phyloP scores from a whole-genome alignment of 2,888 invertebrate genomes.

The Belgica antarctica region DNA sequence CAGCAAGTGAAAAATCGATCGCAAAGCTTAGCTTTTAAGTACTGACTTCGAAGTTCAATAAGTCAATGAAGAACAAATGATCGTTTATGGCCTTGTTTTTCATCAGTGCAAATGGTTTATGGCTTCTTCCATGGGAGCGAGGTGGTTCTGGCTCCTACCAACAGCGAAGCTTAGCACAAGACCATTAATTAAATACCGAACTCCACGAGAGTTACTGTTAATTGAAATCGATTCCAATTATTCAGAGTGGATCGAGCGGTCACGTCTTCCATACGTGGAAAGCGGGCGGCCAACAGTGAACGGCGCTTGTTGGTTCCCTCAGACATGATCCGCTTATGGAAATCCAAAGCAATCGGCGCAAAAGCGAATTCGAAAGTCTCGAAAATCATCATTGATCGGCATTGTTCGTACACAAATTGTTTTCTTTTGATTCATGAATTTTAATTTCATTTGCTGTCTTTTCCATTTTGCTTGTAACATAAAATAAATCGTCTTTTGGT shows the following conservation, averaged over 20 bases:
- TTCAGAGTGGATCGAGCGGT: not conserved
- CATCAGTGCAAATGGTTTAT: conserved; percentile 23
- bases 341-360: not conserved
- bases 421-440: not conserved
- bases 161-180: not conserved
- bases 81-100: too few relatives aligned
- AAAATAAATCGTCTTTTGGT: not conserved
- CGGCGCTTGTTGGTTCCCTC: not conserved
- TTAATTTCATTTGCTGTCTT: not conserved
- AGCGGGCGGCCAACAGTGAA: too few relatives aligned
- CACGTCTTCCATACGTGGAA: not conserved
- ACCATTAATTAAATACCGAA: too few relatives aligned
- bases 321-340: not conserved
- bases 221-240: conserved; percentile 39
- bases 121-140: not conserved
- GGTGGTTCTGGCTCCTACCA: not conserved
- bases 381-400: not conserved
- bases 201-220: conserved; percentile 14
- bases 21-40: too few relatives aligned
- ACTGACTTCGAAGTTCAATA: too few relatives aligned
- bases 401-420: too few relatives aligned
- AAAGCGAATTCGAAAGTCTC: not conserved
- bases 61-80: too few relatives aligned
- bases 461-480: too few relatives aligned
- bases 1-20: too few relatives aligned